phyloP scores from a whole-genome alignment of 2,888 invertebrate genomes.

The Macrophya annulata region DNA sequence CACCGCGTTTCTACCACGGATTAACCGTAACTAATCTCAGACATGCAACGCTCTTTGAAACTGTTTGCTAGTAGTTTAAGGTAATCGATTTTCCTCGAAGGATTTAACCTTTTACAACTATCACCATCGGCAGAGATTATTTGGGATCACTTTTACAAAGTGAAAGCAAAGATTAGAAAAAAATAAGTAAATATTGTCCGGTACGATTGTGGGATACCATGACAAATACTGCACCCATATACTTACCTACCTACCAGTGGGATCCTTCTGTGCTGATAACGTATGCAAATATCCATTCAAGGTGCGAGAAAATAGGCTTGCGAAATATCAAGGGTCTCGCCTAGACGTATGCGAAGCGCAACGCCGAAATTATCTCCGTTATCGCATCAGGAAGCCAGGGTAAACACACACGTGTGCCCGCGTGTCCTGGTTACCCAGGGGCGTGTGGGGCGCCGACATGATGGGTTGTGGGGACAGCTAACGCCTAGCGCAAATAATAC shows the following conservation, averaged over 20 bases:
- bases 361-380: constrained; percentile 63
- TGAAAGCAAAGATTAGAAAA: constrained; percentile 4
- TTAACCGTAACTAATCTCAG: constrained; percentile 43
- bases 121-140: neutral
- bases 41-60: constrained; percentile 30
- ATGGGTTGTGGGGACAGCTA: constrained; percentile 62
- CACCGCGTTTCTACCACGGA: constrained; percentile 40
- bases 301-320: constrained; percentile 30
- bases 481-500: constrained; percentile 71
- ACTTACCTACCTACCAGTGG: neutral
- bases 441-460: constrained; percentile 55
- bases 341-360: constrained; percentile 42
- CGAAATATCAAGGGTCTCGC: constrained; percentile 34
- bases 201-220: neutral
- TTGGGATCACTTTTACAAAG: constrained; percentile 6
- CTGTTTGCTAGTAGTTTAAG: constrained; percentile 8
- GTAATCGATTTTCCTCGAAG: constrained; percentile 25
- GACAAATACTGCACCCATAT: neutral
- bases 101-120: neutral
- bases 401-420: constrained; percentile 68
- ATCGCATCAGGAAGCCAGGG: constrained; percentile 65
- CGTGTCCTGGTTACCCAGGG: constrained; percentile 59
- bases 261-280: constrained; percentile 6
- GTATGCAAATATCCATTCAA: neutral
- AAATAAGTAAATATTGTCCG: neutral